phyloP scores from a whole-genome alignment of 2,113 vertebrate genomes.

The Pteruthius melanotis region DNA sequence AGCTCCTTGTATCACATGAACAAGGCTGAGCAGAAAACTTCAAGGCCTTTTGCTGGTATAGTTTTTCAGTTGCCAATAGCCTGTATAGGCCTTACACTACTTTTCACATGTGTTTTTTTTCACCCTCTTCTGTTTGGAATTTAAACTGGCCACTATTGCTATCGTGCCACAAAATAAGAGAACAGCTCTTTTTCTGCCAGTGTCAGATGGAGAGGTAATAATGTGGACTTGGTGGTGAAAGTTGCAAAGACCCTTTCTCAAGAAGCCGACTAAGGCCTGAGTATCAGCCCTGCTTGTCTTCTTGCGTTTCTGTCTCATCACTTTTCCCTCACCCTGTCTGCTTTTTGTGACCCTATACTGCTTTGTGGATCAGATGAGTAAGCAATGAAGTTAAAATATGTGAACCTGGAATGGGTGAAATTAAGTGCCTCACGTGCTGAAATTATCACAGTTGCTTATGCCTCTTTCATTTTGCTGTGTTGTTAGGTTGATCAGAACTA shows the following conservation, averaged over 20 bases:
- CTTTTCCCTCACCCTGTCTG: neutral
- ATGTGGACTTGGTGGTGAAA: neutral
- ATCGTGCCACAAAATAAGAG: neutral
- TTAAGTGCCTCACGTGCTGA: neutral
- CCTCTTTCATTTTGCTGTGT: neutral
- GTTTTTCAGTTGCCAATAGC: accelerated
- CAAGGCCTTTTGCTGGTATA: neutral
- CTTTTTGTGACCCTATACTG: neutral
- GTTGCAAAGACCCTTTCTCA: neutral
- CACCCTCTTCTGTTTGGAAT: neutral
- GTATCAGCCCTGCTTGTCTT: neutral
- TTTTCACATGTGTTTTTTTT: neutral
- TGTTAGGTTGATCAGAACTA: neutral
- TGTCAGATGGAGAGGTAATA: neutral
- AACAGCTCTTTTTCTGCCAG: neutral
- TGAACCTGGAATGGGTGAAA: neutral
- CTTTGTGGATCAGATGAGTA: neutral
- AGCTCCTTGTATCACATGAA: neutral
- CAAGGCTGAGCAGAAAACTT: neutral
- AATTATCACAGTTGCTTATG: neutral
- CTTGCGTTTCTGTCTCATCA: neutral
- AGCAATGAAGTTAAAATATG: neutral
- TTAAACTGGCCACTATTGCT: neutral
- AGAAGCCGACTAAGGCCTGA: neutral
- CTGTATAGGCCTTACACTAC: neutral